Percentiles rank a stretch among this genome's conserved stretches.
phyloP scores from a whole-genome alignment of 1,140 invertebrate species.

The Bombyx mandarina region DNA sequence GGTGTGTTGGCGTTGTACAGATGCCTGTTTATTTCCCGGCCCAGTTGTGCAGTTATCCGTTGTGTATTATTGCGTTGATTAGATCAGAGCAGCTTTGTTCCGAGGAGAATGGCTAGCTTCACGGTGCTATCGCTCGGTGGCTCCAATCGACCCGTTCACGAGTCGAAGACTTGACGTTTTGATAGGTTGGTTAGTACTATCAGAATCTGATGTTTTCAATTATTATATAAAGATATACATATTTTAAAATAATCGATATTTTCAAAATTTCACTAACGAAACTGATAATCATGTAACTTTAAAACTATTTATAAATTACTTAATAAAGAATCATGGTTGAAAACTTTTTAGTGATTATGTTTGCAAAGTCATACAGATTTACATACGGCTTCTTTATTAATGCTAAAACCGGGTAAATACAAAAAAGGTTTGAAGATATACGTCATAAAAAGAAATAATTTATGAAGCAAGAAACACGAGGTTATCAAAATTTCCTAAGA shows the following conservation, averaged over 20 bases:
- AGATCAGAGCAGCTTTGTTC: conserved; percentile 63
- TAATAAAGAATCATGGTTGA: too few species aligned
- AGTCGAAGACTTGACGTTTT: conserved; percentile 16
- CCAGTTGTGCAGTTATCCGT: conserved; percentile 48
- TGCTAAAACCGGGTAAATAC: too few species aligned
- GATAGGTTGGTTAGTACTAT: not conserved
- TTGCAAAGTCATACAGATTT: too few species aligned
- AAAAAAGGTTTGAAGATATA: too few species aligned
- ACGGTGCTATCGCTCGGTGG: conserved; percentile 34
- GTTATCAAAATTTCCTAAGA: conserved; percentile 10
- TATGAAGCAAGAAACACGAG: too few species aligned
- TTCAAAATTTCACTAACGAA: too few species aligned
- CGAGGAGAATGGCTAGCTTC: conserved; percentile 32
- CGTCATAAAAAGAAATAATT: too few species aligned
- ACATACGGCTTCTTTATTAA: too few species aligned
- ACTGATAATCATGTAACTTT: too few species aligned
- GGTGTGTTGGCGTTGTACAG: conserved; percentile 36
- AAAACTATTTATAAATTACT: too few species aligned
- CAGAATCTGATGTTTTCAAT: not conserved
- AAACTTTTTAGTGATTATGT: not conserved
- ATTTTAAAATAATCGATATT: too few species aligned
- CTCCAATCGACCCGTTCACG: conserved; percentile 31
- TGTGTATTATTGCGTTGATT: conserved; percentile 68
- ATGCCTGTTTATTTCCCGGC: conserved; percentile 49
- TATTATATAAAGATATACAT: not conserved